Evolutionary conservation across 2,888 invertebrate genomes (phyloP), one percentile per base, ranked within the genome.

Genomic region (Pseudococcus longispinus): DNA sequence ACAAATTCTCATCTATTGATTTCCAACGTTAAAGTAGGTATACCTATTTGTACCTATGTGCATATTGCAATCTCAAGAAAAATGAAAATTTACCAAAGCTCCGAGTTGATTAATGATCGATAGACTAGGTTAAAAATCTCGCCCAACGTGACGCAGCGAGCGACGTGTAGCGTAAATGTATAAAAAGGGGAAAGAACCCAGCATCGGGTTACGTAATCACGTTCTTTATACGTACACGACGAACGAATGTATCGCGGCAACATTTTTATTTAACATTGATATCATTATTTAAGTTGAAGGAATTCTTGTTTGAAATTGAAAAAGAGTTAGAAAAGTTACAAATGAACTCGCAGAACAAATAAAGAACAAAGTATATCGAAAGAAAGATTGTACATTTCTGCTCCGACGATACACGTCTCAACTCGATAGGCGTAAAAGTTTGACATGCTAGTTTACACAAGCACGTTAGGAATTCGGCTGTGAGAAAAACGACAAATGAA

Each of bases 401-500:
- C 37, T 80, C 77, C 20, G 77, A 42, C 77, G 77, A 42, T 80
- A 80, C 77, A 42, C 42, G 42, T 42, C 77, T 77, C 77, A 80
- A 42, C 42, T 80, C 77, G 77, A 42, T 80, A 80, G 77, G 77
- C 77, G 77, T 80, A 80, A 80, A 80, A 80, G 77, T 80, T 80
- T 80, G 77, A 80, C 77, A 80, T 80, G 77, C 37, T 80, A 80
- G 77, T 80, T 80, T 80, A 42, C 77, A 80, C 77, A 80, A 42
- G 42, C n/a, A 80, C 77, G 42, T 80, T 80, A 42, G 77, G 77
- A 80, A 80, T 80, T 80, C 42, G 77, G 42, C 29, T 80, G 77
- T 42, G 77, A 80, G 77, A 80, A 80, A 80, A 80, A 80, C 77
- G 77, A 80, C 77, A 80, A 80, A 80, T 80, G 77, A 80, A 80